Base-by-base conservation (phyloP, 2,113 vertebrate species). In the Morone saxatilis region DNA sequence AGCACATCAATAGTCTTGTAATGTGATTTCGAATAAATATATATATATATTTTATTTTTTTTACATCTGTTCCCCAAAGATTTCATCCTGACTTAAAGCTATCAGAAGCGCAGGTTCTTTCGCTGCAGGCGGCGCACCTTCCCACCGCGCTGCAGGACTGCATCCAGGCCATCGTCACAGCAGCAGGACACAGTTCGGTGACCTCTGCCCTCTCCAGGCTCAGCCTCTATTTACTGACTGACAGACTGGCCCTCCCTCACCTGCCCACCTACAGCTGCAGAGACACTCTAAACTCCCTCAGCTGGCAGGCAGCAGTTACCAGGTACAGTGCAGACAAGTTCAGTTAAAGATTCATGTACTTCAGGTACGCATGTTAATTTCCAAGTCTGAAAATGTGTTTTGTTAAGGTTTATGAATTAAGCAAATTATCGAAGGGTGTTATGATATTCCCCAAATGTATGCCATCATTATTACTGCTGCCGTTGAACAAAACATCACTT, bases 141-240 rank as follows among this genome's bases (percentile, higher is more conserved):
- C 92, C 87, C 3, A 91, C 76, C 13, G 97, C 96, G 3, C 92
- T 99, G 77, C 94, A 94, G 86, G 96, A 96, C 80, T 98, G 97
- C 88, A 91, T 98, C 79, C 90, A 90, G 81, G 92, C 94, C 78
- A 93, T 99, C 1, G 60, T 86, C 79, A 94, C 89, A 2, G 98
- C 98, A n/a, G 81, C 76, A 4, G 96, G 95, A 60, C 98, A 99
- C 91, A 88, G 90, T 45, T 96, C 96, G 5, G 98, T 97, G 74
- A 96, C 95, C 81, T 90, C 95, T 47, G 96, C 97, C 82, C 89
- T 99, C 73, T 95, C 93, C 19, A 96, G 95, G 83, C 97, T 99
- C 91, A 94, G 91, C 63, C 96, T 98, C 88, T 97, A 97, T 78
- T 78, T 98, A 80, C 90, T 99, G 80, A 96, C 96, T 69, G 97